phyloP scores from a whole-genome alignment of 2,113 vertebrate species.

The Phaethornis superciliosus region DNA sequence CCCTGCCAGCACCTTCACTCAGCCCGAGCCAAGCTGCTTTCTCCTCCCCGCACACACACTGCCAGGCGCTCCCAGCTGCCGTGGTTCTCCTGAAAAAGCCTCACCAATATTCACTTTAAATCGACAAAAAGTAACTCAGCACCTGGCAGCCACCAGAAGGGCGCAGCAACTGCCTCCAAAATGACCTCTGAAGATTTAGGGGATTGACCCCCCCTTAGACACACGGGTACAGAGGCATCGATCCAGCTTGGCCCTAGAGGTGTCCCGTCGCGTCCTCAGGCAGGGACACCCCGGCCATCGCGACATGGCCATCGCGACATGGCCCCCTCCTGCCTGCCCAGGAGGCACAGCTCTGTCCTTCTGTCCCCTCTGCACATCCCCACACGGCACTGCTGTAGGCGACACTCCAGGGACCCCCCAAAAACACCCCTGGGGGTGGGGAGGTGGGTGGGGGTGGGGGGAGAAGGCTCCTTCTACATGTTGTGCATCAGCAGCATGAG shows the following conservation, averaged over 20 bases:
- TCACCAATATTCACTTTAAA: neutral
- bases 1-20: neutral
- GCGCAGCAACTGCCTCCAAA: neutral
- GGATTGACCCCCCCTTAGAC: fast-evolving
- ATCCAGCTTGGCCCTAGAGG: fast-evolving
- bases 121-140: neutral
- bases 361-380: neutral
- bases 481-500: neutral
- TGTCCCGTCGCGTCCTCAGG: neutral
- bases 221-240: fast-evolving
- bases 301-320: neutral
- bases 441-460: too few species aligned
- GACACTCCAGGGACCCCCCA: neutral
- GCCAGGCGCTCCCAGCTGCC: too few species aligned
- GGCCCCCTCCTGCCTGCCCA: neutral
- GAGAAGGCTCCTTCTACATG: neutral
- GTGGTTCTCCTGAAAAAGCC: too few species aligned
- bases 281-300: too few species aligned
- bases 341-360: neutral
- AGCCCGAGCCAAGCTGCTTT: neutral
- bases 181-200: neutral
- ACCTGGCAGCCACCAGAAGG: neutral
- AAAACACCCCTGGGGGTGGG: neutral
- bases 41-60: fast-evolving
- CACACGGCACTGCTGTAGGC: neutral